phyloP scores from a whole-genome alignment of 92 coral and sea anemone genomes.

The Virgularia gustaviana region DNA sequence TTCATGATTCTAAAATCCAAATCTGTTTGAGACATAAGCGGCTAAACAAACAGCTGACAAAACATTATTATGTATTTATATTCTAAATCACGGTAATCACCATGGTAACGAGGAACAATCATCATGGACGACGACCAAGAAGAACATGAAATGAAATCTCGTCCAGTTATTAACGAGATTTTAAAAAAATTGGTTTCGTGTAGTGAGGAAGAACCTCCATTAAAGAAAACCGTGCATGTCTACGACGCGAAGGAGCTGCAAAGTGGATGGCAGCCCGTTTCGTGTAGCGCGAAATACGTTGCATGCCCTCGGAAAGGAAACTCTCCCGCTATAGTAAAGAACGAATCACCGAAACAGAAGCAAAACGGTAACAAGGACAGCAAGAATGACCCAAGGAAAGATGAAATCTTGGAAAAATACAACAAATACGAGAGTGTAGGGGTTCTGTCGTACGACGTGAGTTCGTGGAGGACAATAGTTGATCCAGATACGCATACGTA shows the following conservation, averaged over 20 bases:
- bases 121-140: background rate
- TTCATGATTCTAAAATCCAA: background rate
- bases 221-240: constrained; percentile 18
- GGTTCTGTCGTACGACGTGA: constrained; percentile 88
- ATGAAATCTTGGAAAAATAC: background rate
- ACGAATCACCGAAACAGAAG: constrained; percentile 9
- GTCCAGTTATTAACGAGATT: constrained; percentile 8
- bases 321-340: background rate
- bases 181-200: constrained; percentile 27
- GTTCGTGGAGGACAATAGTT: constrained; percentile 89
- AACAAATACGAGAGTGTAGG: constrained; percentile 73
- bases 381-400: background rate
- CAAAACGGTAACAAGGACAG: background rate
- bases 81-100: background rate
- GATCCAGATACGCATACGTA: constrained; percentile 77
- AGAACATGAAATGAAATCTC: background rate
- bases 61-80: background rate
- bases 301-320: constrained; percentile 7
- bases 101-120: background rate
- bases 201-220: constrained; percentile 10
- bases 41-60: background rate
- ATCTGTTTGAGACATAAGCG: no score
- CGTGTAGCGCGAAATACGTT: constrained; percentile 16
- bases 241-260: constrained; percentile 32
- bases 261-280: constrained; percentile 29